phyloP scores from a whole-genome alignment of 2,888 invertebrate genomes.

The Odiellus spinosus region DNA sequence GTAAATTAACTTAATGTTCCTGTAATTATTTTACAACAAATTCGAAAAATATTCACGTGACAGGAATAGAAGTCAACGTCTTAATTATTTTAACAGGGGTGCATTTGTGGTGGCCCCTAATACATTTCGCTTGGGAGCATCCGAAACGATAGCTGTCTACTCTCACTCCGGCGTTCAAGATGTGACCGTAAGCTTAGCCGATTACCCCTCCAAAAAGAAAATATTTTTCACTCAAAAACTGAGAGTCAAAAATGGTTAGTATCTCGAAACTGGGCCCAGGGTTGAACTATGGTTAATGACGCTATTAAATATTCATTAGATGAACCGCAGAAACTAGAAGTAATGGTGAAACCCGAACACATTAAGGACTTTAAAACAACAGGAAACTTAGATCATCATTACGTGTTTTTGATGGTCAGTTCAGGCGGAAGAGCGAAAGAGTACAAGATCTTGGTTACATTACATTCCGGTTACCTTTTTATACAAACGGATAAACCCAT shows the following conservation, averaged over 20 bases:
- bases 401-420: conserved; percentile 6
- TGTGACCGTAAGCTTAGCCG: conserved; percentile 8
- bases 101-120: conserved; percentile 10
- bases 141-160: conserved; percentile 9
- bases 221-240: conserved; percentile 2
- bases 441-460: conserved; percentile 6
- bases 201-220: conserved; percentile 11
- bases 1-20: too few relatives aligned
- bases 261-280: too few relatives aligned
- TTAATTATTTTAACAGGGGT: conserved; percentile 5
- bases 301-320: too few relatives aligned
- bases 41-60: too few relatives aligned
- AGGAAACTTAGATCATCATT: conserved; percentile 4
- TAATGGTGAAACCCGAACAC: too few relatives aligned
- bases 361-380: not conserved
- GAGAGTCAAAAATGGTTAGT: too few relatives aligned
- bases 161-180: conserved; percentile 2
- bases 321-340: too few relatives aligned
- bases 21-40: too few relatives aligned
- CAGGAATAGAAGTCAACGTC: too few relatives aligned
- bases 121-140: conserved; percentile 7
- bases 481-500: conserved; percentile 22
- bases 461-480: conserved; percentile 14
- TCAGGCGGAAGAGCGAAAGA: conserved; percentile 6
- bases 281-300: too few relatives aligned